These are phyloP conservation scores for Colius striatus DNA, from an alignment of 2,113 vertebrate species.

Conservation along the genomic window DNA sequence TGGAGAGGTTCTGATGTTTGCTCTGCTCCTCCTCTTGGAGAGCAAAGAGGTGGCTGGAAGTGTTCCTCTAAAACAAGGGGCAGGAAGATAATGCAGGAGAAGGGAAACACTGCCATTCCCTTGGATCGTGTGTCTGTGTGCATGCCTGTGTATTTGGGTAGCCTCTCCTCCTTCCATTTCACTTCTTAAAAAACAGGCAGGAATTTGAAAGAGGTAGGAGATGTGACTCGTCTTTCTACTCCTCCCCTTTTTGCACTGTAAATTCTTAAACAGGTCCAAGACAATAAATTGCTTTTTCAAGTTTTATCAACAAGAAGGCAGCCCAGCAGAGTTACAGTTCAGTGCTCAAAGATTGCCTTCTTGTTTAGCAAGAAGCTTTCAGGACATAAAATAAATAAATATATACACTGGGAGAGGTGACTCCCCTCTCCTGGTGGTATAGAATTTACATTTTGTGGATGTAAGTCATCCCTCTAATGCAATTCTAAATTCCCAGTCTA, in stretches of 20 bases:
- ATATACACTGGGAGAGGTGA: background rate
- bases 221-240: background rate
- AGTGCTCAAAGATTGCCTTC: conserved; percentile 8
- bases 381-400: background rate
- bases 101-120: background rate
- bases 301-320: conserved; percentile 53
- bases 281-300: conserved; percentile 50
- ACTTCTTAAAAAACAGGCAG: background rate
- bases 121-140: background rate
- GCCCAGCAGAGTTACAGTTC: conserved; percentile 25
- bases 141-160: rapidly evolving
- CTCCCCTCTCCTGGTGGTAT: background rate
- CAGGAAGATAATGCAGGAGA: background rate
- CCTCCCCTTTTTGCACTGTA: background rate
- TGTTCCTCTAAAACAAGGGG: background rate
- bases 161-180: background rate
- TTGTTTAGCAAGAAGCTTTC: conserved; percentile 19
- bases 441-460: background rate
- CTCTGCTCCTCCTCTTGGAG: background rate
- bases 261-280: conserved; percentile 29
- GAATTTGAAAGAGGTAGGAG: background rate
- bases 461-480: background rate
- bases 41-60: background rate
- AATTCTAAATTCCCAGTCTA: background rate
- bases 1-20: background rate